These are phyloP conservation scores for Sarcophaga variegata DNA, from an alignment of 2,888 invertebrate species.

Conservation along the genomic window DNA sequence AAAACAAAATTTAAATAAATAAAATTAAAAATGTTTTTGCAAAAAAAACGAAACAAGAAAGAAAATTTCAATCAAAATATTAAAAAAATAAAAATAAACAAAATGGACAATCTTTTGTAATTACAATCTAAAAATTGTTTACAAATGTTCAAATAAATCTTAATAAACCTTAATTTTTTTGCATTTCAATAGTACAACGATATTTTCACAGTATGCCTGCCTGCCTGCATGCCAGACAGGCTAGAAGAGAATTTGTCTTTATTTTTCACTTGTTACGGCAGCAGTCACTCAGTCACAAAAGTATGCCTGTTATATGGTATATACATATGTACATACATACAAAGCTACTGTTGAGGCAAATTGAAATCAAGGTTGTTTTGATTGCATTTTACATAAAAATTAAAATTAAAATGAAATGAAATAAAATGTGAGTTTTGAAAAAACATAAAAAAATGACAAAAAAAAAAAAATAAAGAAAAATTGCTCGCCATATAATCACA, in stretches of 20 bases:
- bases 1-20: not conserved
- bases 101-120: not conserved
- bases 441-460: not conserved
- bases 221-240: not conserved
- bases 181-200: not conserved
- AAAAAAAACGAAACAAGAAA: not conserved
- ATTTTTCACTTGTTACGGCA: constrained; percentile 42
- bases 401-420: not conserved
- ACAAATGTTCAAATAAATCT: constrained; percentile 52
- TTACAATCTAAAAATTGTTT: not conserved
- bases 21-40: not conserved
- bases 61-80: not conserved
- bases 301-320: constrained; percentile 32
- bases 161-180: constrained; percentile 61
- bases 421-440: not conserved
- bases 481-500: constrained; percentile 8
- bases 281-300: constrained; percentile 30
- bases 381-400: constrained; percentile 53
- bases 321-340: not conserved
- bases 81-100: not conserved
- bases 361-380: constrained; percentile 67
- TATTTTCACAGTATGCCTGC: not conserved
- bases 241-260: constrained; percentile 33
- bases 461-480: not conserved
- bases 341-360: constrained; percentile 35